Evolutionary conservation across 2,888 invertebrate species (phyloP), one percentile per base, ranked within the genome.

Genomic region (Coenonympha glycerion): DNA sequence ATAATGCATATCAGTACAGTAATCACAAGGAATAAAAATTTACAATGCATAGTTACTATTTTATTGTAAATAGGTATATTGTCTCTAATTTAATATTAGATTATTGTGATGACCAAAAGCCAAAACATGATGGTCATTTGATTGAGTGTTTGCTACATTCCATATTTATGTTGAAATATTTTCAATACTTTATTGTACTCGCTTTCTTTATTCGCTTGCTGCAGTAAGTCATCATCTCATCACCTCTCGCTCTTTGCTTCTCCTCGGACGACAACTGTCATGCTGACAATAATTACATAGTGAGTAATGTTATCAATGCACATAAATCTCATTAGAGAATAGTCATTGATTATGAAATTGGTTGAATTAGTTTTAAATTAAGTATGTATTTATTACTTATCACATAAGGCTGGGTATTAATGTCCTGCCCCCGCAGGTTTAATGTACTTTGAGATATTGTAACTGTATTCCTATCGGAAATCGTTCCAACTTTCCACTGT

Each of bases 121-220:
- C 79, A 71, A 68, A 76, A 76, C 76, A 81, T 68, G 76, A 81
- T 68, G 80, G 80, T 82, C 75, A 76, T 81, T 80, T 80, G 77
- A 82, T 82, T 81, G 86, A 85, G 85, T 85, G 86, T 86, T 83
- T 81, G 76, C 81, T 87, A 87, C 86, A 87, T 87, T 86, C 86
- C 86, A 87, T 87, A 85, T 86, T 86, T 86, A 86, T 86, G 86
- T 85, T 85, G 84, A 85, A 81, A 80, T 84, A 81, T 79, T 83
- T 71, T 81, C 76, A 72, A 74, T 79, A 71, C 69, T 77, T 28
- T 73, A 69, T 70, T 74, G 76, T 74, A 71, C 68, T 68, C 61
- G 69, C 72, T 69, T 55, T 55, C 58, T 39, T 57, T 58, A 37
- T 56, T 56, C 59, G 57, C 55, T 54, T 50, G 49, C 47, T 55